Evolutionary conservation across 2,113 vertebrate genomes (phyloP), one percentile per base, ranked within the genome.

Genomic region (Cynocephalus volans): DNA sequence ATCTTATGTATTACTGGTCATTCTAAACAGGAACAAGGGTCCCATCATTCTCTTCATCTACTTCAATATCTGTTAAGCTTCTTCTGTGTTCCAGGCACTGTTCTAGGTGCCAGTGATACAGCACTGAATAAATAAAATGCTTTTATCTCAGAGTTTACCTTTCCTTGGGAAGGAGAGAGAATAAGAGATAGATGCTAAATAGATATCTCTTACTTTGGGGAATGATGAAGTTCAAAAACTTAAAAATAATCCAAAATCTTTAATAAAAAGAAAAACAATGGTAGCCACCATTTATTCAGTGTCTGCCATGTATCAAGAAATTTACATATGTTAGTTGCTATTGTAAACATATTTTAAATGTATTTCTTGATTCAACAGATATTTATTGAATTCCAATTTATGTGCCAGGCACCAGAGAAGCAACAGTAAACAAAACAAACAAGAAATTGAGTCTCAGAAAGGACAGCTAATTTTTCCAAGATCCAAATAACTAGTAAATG

Each of bases 371-470:
- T 52, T 73, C 19, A 67, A 65, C 56, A 85, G 65, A 52, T 23
- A 80, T 70, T 83, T 83, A 48, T 24, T 70, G 80, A 93, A 24
- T n/a, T 60, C 64, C 50, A 50, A n/a, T 45, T 76, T 80, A 60
- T 54, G 28, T 60, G 18, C 52, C 28, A 80, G 26, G 50, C 33
- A 75, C 26, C 54, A 33, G 33, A 62, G 69, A 82, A 75, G 45
- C 19, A 72, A 31, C 6, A 72, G 26, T 60, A 69, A 86, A 62
- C 13, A 92, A 80, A 93, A 58, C 6, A 90, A 65, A 26, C 19
- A 93, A 72, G 36, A 95, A 72, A 80, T 6, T 89, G 56, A 83
- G 13, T 54, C 65, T 90, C 58, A 73, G 50, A 96, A 70, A 93
- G 31, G 36, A 26, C 18, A 58, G 58, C 28, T 60, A 67, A 58